Percentiles rank a stretch among this genome's conserved stretches.
Evolutionary conservation across 2,113 vertebrate genomes (phyloP).

Genomic region (Melanocharis versteri): DNA sequence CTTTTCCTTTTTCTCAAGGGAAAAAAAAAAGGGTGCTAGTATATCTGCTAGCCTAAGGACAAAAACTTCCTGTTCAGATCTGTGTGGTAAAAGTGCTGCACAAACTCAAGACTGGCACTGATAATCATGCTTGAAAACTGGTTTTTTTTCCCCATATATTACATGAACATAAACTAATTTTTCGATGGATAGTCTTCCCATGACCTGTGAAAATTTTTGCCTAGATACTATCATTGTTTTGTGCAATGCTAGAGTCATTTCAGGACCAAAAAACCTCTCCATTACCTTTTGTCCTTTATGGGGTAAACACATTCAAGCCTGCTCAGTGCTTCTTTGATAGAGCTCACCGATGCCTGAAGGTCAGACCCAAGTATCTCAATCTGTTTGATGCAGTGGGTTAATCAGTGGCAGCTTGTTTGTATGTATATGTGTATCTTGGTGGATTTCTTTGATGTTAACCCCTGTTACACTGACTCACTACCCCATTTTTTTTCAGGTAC

Average conservation of each 20-base stretch:
- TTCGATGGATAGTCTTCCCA: not conserved
- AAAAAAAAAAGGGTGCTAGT: not conserved
- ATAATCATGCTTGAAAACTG: not conserved
- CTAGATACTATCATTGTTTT: not conserved
- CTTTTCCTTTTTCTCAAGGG: not conserved
- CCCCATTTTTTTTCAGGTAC: constrained; percentile 20
- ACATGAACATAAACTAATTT: not conserved
- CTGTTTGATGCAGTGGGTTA: not conserved
- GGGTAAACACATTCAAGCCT: not conserved
- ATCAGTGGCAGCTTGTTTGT: not conserved
- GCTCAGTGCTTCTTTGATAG: not conserved
- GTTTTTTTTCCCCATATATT: not conserved
- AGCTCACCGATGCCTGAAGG: not conserved
- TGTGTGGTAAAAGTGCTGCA: not conserved
- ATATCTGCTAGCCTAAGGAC: not conserved
- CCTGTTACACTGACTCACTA: not conserved
- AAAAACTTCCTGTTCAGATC: not conserved
- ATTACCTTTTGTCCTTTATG: not conserved
- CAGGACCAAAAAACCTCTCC: not conserved
- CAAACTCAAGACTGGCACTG: not conserved
- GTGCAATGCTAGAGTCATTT: not conserved
- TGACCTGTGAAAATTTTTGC: not conserved
- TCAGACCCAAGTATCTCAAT: not conserved
- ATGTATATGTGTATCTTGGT: not conserved
- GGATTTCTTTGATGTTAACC: not conserved